These are phyloP conservation scores for Alethe diademata DNA, from an alignment of 2,113 vertebrate species.

Conservation along the genomic window DNA sequence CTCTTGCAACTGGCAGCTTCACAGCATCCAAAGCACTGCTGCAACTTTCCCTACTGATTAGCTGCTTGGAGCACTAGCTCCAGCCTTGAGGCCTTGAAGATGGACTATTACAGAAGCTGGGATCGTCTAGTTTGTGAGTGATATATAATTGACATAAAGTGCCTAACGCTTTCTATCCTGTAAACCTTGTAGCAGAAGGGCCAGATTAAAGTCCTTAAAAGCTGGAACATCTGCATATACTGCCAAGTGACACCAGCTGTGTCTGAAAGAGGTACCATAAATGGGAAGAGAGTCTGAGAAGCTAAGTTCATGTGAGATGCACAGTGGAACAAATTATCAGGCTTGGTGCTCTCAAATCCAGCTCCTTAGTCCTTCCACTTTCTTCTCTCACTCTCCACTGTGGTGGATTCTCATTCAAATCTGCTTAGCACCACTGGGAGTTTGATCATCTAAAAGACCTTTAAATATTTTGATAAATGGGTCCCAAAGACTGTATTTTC, in stretches of 20 bases:
- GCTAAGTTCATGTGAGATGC: neutral
- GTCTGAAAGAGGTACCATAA: neutral
- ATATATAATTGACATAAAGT: neutral
- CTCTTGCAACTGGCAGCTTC: neutral
- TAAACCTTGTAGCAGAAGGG: neutral
- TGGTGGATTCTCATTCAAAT: neutral
- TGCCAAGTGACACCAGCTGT: neutral
- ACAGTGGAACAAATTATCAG: neutral
- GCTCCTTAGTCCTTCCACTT: neutral
- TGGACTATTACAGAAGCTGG: neutral
- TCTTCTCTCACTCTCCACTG: neutral
- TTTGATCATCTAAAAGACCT: neutral
- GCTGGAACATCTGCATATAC: conserved; percentile 30
- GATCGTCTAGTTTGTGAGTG: neutral
- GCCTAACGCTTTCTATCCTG: neutral
- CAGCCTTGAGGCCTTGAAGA: neutral
- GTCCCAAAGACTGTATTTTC: neutral
- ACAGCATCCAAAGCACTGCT: neutral
- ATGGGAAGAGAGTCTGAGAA: neutral
- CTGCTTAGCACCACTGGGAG: neutral
- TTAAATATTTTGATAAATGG: neutral
- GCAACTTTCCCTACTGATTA: neutral
- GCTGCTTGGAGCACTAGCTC: neutral
- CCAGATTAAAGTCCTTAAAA: neutral
- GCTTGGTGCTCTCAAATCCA: neutral